These are phyloP conservation scores for Habroteleia sp. DNA, from an alignment of 2,888 invertebrate genomes.

Conservation along the genomic window DNA sequence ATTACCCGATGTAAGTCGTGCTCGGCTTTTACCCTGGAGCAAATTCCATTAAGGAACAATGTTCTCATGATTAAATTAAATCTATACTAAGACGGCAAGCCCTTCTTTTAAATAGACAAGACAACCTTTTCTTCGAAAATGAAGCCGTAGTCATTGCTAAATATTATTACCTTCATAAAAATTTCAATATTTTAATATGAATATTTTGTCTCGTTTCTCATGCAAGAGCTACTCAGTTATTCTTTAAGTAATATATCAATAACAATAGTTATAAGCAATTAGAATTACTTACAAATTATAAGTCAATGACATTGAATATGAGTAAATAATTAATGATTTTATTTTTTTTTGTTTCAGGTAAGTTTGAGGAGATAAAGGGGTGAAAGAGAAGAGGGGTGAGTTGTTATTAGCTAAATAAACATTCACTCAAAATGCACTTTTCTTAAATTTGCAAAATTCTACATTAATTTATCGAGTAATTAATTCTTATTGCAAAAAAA, in stretches of 20 bases:
- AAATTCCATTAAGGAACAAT: conserved; percentile 64
- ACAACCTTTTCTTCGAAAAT: conserved; percentile 38
- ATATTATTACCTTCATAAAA: conserved; percentile 44
- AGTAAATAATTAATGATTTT: too few species aligned
- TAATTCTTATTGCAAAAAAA: too few species aligned
- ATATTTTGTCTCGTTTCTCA: not conserved
- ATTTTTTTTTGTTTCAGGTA: conserved; percentile 18
- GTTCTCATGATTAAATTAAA: conserved; percentile 65
- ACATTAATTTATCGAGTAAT: too few species aligned
- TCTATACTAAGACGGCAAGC: conserved; percentile 46
- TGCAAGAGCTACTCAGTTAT: too few species aligned
- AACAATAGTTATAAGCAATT: too few species aligned
- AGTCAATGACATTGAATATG: too few species aligned
- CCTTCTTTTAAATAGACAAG: conserved; percentile 36
- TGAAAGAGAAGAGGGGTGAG: too few species aligned
- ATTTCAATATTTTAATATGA: conserved; percentile 15
- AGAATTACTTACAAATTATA: too few species aligned
- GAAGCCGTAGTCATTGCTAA: conserved; percentile 28
- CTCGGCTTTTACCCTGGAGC: conserved; percentile 53
- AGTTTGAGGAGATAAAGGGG: not conserved
- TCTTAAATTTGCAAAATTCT: too few species aligned
- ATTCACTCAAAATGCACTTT: too few species aligned
- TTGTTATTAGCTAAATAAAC: too few species aligned
- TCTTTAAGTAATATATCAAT: too few species aligned
- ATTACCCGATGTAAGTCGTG: conserved; percentile 62